Evolutionary conservation across 1,140 invertebrate genomes (phyloP).

Genomic region (Musca domestica): DNA sequence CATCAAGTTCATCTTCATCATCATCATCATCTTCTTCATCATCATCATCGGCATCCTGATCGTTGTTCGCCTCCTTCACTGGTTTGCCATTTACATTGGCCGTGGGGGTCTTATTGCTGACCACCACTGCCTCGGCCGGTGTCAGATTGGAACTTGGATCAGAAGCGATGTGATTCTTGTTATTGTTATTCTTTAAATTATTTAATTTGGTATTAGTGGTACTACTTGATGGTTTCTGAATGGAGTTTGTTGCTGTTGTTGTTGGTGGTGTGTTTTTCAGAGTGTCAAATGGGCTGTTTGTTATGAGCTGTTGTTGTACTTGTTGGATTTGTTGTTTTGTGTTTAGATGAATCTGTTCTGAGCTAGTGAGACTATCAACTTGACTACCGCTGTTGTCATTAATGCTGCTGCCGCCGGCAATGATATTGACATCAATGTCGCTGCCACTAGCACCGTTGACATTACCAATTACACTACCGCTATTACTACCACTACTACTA

Average conservation of each 20-base stretch:
- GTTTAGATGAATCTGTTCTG: conserved; percentile 18
- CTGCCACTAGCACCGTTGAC: conserved; percentile 7
- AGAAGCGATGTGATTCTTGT: not conserved
- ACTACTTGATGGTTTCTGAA: conserved; percentile 29
- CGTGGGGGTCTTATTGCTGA: conserved; percentile 45
- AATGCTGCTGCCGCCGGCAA: too few relatives aligned
- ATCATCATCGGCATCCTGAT: conserved; percentile 70
- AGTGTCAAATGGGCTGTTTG: conserved; percentile 21
- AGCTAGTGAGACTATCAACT: not conserved
- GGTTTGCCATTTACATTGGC: conserved; percentile 49
- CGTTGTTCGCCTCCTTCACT: conserved; percentile 66
- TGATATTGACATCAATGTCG: conserved; percentile 13
- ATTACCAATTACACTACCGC: not conserved
- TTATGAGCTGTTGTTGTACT: conserved; percentile 34
- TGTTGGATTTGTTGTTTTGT: conserved; percentile 35
- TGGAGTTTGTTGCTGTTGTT: conserved; percentile 35
- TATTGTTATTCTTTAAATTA: conserved; percentile 21
- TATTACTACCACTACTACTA: conserved; percentile 49
- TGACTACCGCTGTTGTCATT: conserved; percentile 14
- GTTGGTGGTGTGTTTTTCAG: conserved; percentile 20
- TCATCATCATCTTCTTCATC: conserved; percentile 62
- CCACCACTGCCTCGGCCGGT: conserved; percentile 52
- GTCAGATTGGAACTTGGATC: not conserved
- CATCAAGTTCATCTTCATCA: conserved; percentile 57
- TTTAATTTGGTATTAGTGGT: conserved; percentile 25